Base-by-base conservation (phyloP, 2,797 vertebrate species). In the Perodicticus potto region DNA sequence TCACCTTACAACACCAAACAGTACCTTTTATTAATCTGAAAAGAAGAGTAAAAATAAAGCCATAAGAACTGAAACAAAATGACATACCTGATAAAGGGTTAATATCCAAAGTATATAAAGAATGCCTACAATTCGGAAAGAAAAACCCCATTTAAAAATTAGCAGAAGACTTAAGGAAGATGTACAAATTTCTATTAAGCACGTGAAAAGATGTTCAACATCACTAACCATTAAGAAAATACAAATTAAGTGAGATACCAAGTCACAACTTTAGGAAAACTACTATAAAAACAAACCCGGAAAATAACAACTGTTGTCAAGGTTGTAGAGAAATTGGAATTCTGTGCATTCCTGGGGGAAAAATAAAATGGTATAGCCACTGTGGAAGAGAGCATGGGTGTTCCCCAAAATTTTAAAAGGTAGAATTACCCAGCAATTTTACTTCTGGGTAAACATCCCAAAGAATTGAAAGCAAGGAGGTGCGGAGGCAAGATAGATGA, bases 71-170 rank as follows among this genome's bases (percentile, higher is more conserved):
- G 49, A 53, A 53, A 53, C 49, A 53, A 53, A 53, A 53, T 53
- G 49, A 53, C 14, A 2, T 77, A 72, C 78, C 72, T 37, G 19
- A 74, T 73, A 83, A 85, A 9, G 40, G 59, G 25, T 67, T 72
- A 27, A 29, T 67, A 67, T 91, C 49, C 27, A 73, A 16, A 55
- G 61, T 85, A 91, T 13, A 86, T 27, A 40, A 91, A 82, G 20
- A 93, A 91, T 3, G 45, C 40, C 40, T 63, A 69, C 32, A 93
- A 57, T 13, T 89, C 70, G 69, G 19, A 14, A 92, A 81, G 22
- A 78, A 95, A 94, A 95, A 53, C 7, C 8, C 53, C 67, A 57
- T 57, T 84, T 20, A 22, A 57, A 76, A 94, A 32, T 76, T 9
- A 22, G 27, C 40, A 14, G 34, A 78, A 5, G 25, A 61, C 69